A percentile compares a stretch with the other conserved stretches of the same genome.
Evolutionary conservation across 2,113 vertebrate species (phyloP).

Genomic region (Hippopotamus amphibius): DNA sequence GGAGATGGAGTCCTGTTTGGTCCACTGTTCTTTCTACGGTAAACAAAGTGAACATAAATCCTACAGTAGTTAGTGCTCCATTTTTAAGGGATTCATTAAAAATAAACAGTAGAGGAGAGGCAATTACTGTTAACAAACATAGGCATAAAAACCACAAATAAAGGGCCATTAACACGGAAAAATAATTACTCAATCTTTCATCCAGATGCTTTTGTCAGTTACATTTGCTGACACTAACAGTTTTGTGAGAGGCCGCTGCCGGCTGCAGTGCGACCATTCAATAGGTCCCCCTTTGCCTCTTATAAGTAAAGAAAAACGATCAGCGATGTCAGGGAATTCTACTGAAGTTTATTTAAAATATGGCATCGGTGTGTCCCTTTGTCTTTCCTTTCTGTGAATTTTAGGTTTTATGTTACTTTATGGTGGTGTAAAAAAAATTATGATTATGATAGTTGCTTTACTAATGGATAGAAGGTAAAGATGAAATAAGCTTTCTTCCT

Average conservation of each 20-base stretch:
- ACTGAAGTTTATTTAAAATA: constrained; percentile 23
- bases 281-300: background rate
- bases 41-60: constrained; percentile 77
- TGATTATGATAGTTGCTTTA: background rate
- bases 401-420: constrained; percentile 45
- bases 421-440: background rate
- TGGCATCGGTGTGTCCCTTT: background rate
- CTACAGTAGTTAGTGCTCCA: constrained; percentile 67
- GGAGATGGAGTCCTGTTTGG: constrained; percentile 34
- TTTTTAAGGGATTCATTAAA: constrained; percentile 83
- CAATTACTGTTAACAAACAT: constrained; percentile 82
- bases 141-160: constrained; percentile 75
- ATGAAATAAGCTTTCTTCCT: background rate
- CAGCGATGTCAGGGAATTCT: constrained; percentile 36
- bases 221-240: constrained; percentile 16
- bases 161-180: constrained; percentile 71
- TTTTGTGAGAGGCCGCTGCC: background rate
- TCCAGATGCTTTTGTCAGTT: constrained; percentile 43
- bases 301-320: background rate
- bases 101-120: constrained; percentile 75
- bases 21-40: constrained; percentile 31
- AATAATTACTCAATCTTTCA: constrained; percentile 71
- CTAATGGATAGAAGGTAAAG: background rate
- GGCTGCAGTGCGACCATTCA: background rate
- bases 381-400: constrained; percentile 16